A percentile compares a stretch with the other conserved stretches of the same genome.
Conservation (phyloP, 2,113 vertebrate species). For the Chaetodon trifascialis region DNA sequence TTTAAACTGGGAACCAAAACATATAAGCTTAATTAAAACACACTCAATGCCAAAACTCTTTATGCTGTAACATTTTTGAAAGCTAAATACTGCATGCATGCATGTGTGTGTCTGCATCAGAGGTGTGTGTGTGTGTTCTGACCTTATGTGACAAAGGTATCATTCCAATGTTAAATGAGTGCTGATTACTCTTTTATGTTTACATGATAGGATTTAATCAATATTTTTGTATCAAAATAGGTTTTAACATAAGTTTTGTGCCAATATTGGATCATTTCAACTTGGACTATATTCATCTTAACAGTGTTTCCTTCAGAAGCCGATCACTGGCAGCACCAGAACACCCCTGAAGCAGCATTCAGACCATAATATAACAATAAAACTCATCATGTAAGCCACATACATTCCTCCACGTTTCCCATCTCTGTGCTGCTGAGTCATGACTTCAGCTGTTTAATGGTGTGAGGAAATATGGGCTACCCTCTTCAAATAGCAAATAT, state of each 20-base stretch:
- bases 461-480: background rate
- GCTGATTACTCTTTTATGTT: background rate
- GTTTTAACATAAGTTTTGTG: background rate
- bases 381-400: background rate
- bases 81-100: background rate
- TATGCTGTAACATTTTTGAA: slow-evolving; percentile 52
- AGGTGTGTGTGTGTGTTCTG: slow-evolving; percentile 10
- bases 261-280: background rate
- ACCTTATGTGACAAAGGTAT: background rate
- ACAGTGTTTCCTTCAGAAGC: background rate
- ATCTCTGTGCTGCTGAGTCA: background rate
- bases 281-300: background rate
- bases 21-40: slow-evolving; percentile 56
- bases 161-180: background rate
- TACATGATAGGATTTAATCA: background rate
- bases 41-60: slow-evolving; percentile 30
- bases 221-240: background rate
- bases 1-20: slow-evolving; percentile 54
- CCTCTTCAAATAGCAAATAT: background rate
- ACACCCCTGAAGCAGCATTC: background rate
- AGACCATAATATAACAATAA: background rate
- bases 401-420: rapidly evolving
- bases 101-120: slow-evolving; percentile 33
- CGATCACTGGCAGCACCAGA: background rate
- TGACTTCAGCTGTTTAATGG: slow-evolving; percentile 1